These are phyloP conservation scores for Drosophila bipectinata DNA, from an alignment of 1,140 invertebrate species.

Conservation along the genomic window DNA sequence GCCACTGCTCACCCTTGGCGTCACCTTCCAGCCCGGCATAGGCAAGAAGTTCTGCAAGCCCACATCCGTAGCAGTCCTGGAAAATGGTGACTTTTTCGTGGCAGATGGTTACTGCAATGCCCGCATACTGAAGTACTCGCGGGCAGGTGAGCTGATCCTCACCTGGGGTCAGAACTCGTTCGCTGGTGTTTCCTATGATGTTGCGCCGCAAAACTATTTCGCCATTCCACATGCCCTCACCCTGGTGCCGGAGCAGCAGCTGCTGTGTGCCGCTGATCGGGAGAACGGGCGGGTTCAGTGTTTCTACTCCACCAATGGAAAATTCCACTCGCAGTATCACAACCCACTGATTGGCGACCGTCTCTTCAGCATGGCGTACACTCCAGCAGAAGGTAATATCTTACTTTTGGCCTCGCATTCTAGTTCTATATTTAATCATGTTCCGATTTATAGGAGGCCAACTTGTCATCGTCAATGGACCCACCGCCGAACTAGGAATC, in stretches of 20 bases:
- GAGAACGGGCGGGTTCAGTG: conserved; percentile 95
- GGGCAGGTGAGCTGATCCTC: conserved; percentile 88
- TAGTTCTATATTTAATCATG: neutral
- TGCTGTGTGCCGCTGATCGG: conserved; percentile 95
- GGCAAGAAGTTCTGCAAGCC: conserved; percentile 97
- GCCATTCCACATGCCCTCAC: conserved; percentile 93
- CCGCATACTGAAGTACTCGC: conserved; percentile 93
- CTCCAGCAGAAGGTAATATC: conserved; percentile 81
- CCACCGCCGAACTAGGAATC: conserved; percentile 61
- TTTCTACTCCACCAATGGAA: conserved; percentile 88
- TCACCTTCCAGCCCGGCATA: conserved; percentile 91
- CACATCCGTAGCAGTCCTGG: conserved; percentile 93
- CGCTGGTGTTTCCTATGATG: conserved; percentile 61
- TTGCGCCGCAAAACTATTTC: conserved; percentile 86
- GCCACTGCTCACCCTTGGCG: conserved; percentile 84
- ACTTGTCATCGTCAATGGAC: conserved; percentile 85
- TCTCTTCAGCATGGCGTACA: conserved; percentile 89
- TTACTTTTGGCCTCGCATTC: neutral
- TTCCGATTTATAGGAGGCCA: conserved; percentile 77
- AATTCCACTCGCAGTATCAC: conserved; percentile 86
- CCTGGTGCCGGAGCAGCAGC: conserved; percentile 89
- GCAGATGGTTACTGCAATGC: conserved; percentile 98
- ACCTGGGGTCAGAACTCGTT: conserved; percentile 87
- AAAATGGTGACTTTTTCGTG: conserved; percentile 95
- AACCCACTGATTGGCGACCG: conserved; percentile 87